Evolutionary conservation across 2,797 vertebrate genomes (phyloP), one percentile per base, ranked within the genome.

Genomic region (Coracias cyanogaster): DNA sequence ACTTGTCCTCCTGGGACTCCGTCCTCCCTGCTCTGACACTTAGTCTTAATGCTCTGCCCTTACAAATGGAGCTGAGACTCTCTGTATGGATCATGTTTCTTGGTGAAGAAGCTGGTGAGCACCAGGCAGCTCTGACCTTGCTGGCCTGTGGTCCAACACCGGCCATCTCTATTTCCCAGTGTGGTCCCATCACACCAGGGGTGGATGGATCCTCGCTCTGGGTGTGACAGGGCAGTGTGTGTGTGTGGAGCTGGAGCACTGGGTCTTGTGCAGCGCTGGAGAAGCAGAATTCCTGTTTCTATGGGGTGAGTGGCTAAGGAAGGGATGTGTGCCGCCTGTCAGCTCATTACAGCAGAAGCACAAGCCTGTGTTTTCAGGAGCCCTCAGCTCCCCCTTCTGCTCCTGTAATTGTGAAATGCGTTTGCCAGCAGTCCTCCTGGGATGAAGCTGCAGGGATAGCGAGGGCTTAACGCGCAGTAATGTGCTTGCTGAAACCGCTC

Each of bases 161-260:
- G 52, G 15, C 28, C 20, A 4, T 5, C 7, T 35, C 67, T 20
- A 1, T 5, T 19, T 78, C 24, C 45, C 6, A 0, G 37, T 16
- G 7, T 9, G 22, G 39, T 7, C 33, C 45, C 29, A 2, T 25
- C 8, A 4, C 19, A 18, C 7, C 0, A 0, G 66, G 43, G 19
- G 5, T 0, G 22, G 66, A 35, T 1, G 3, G 64, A 66, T 43
- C 33, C 58, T 24, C 7, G 4, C 6, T 1, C 28, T 2, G 0
- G 25, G 31, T 43, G 17, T 26, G 41, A 10, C 22, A 31, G 62
- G 69, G 26, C 15, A 12, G 45, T 2, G 41, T 14, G 9, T n/a
- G 7, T 2, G 7, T 12, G 16, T 18, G 17, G 39, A 72, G 46
- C 58, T 49, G 33, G 61, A n/a, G 8, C 26, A 29, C 15, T 1